phyloP scores from a whole-genome alignment of 64 coral and sea anemone species.

The Actinia equina region DNA sequence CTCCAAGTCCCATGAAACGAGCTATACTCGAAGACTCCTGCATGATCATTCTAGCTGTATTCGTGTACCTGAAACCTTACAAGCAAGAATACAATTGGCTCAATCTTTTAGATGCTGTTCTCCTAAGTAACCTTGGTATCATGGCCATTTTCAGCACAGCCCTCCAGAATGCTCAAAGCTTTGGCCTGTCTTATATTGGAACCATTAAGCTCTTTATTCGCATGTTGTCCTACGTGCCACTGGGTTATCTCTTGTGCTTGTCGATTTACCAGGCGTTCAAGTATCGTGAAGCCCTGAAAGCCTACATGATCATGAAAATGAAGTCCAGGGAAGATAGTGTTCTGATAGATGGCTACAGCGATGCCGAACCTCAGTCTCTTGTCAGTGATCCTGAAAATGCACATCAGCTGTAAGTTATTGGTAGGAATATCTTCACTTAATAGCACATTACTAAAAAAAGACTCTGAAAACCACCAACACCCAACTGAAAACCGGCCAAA shows the following conservation, averaged over 20 bases:
- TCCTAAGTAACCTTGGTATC: conserved; percentile 52
- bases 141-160: conserved; percentile 59
- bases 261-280: background rate
- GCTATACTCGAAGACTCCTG: conserved; percentile 46
- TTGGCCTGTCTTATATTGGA: background rate
- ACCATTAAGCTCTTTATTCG: background rate
- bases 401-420: conserved; percentile 8
- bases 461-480: background rate
- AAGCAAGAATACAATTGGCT: conserved; percentile 68
- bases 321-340: background rate
- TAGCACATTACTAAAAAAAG: background rate
- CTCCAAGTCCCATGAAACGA: conserved; percentile 19
- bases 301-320: background rate
- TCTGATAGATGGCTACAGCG: background rate
- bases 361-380: background rate
- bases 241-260: conserved; percentile 4
- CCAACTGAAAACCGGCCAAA: background rate
- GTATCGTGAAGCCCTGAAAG: background rate
- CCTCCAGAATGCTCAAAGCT: background rate
- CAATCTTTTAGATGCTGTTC: conserved; percentile 51
- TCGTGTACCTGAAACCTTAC: conserved; percentile 68
- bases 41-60: conserved; percentile 52
- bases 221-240: conserved; percentile 40
- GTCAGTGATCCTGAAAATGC: background rate
- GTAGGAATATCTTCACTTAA: background rate